Percentiles rank a stretch among this genome's conserved stretches.
Evolutionary conservation across 2,888 invertebrate species (phyloP).

Genomic region (Hypolimnas misippus): DNA sequence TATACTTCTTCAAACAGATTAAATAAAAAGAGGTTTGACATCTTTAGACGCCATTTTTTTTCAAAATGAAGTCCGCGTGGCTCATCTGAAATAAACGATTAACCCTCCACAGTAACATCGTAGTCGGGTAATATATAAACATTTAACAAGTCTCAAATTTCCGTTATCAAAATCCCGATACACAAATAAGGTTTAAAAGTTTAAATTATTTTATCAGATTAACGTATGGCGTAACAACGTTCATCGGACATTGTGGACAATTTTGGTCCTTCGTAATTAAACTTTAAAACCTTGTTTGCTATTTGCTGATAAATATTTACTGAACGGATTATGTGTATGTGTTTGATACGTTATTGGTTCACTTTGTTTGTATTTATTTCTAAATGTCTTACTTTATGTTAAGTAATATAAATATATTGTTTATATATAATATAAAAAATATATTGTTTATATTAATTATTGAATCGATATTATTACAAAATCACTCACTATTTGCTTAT

Average conservation of each 20-base stretch:
- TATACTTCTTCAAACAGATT: too few species aligned
- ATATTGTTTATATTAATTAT: too few species aligned
- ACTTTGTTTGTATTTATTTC: background rate
- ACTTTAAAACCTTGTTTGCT: constrained; percentile 60
- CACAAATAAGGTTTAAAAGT: constrained; percentile 68
- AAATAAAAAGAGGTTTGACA: too few species aligned
- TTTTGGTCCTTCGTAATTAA: constrained; percentile 60
- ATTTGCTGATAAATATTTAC: constrained; percentile 33
- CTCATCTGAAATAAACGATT: background rate
- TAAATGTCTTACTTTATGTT: background rate
- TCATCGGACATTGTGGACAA: constrained; percentile 53
- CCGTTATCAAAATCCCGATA: constrained; percentile 25
- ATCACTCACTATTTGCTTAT: too few species aligned
- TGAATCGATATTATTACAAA: too few species aligned
- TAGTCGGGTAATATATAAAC: background rate
- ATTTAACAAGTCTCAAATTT: constrained; percentile 25
- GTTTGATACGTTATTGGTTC: constrained; percentile 9
- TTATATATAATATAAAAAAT: too few species aligned
- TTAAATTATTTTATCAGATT: constrained; percentile 75
- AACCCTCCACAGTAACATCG: background rate
- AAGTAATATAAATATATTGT: too few species aligned
- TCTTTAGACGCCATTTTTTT: too few species aligned
- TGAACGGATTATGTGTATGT: constrained; percentile 16
- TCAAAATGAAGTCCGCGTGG: too few species aligned
- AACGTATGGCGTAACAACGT: constrained; percentile 62